Conservation (phyloP, 2,113 vertebrate genomes). For the Clupea harengus region DNA sequence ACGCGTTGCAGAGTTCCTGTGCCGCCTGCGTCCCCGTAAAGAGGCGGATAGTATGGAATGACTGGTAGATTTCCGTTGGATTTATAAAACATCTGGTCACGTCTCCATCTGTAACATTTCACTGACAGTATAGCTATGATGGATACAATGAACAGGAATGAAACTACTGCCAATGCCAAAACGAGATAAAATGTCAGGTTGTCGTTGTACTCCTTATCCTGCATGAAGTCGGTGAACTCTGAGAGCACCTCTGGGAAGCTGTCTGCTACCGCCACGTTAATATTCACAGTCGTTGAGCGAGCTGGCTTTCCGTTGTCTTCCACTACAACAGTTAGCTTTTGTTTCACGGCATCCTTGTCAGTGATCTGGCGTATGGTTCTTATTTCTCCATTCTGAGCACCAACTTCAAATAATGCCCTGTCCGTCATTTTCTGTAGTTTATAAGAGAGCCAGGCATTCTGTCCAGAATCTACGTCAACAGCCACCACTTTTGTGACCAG, state of each 20-base stretch:
- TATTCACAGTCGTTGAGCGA: conserved; percentile 44
- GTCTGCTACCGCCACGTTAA: conserved; percentile 40
- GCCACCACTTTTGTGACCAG: conserved; percentile 42
- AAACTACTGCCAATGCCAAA: conserved; percentile 40
- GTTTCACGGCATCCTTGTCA: conserved; percentile 51
- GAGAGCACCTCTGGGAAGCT: conserved; percentile 48
- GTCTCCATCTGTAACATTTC: conserved; percentile 48
- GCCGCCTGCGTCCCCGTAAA: conserved; percentile 18
- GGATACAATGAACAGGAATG: conserved; percentile 34
- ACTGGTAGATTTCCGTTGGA: conserved; percentile 24
- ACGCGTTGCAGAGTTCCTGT: conserved; percentile 31
- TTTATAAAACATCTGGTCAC: conserved; percentile 26
- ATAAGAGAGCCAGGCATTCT: conserved; percentile 39
- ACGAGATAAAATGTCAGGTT: conserved; percentile 57
- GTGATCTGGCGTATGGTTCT: conserved; percentile 28
- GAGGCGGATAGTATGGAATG: conserved; percentile 30
- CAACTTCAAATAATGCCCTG: conserved; percentile 32
- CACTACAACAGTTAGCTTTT: conserved; percentile 45
- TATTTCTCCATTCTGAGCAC: conserved; percentile 36
- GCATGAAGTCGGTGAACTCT: conserved; percentile 33
- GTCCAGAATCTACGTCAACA: conserved; percentile 43
- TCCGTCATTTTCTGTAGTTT: conserved; percentile 31
- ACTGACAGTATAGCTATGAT: conserved; percentile 40
- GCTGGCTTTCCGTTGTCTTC: conserved; percentile 50
- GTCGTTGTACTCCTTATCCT: conserved; percentile 34